Evolutionary conservation across 2,797 vertebrate genomes (phyloP), one percentile per base, ranked within the genome.

Genomic region (Remorina albescens): DNA sequence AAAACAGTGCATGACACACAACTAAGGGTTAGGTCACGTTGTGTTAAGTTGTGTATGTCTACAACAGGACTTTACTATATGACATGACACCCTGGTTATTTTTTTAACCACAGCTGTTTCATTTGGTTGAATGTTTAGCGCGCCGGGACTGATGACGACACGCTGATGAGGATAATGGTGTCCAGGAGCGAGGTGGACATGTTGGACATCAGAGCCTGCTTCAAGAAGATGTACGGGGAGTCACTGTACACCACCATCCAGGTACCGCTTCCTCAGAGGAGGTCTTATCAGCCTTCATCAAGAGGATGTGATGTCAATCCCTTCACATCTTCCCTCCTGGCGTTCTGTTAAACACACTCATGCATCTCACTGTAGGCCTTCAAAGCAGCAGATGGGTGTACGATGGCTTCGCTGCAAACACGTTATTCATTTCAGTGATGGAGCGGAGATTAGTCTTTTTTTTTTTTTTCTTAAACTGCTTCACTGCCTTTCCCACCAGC

Each of bases 161-260:
- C 96, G 26, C 87, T 98, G 88, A 97, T 96, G 87, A 94, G 96
- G 85, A 91, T 97, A 36, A 92, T 99, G 94, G 96, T 98, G 81
- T 97, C 97, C 16, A 95, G 98, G 87, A 98, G 97, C 32, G 98
- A 99, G 89, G 73, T 93, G 18, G 98, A 99, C 90, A 94, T 99
- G 92, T 42, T 96, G 91, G 97, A 99, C 89, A 96, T 99, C 79
- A 93, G 95, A 86, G 91, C 84, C 55, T 84, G 91, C 55, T 96
- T 96, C 70, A 94, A 96, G 64, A 96, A 93, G 90, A 95, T 91
- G 83, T 97, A 96, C 28, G 94, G 94, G 4, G 94, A 88, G 8
- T 96, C 97, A 4, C 93, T 99, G 26, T 86, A 96, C 83, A 89
- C 92, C 56, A 95, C 94, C 74, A 97, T 99, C 87, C 95, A 99